phyloP scores from a whole-genome alignment of 2,797 vertebrate species.

The Nyctibius grandis region DNA sequence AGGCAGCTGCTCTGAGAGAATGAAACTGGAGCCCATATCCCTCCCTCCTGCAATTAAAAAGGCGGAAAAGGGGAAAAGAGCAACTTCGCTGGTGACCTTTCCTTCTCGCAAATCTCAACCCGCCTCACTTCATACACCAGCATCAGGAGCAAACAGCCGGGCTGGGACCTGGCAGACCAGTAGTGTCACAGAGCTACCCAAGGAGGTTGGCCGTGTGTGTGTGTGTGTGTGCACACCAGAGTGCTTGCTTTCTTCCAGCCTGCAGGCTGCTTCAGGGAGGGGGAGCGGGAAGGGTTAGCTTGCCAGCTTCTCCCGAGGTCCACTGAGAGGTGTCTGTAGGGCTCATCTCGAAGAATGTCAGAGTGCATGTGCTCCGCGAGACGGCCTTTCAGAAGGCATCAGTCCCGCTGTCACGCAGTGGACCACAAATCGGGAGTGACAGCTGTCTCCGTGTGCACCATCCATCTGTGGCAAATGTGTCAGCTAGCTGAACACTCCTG shows the following conservation, averaged over 20 bases:
- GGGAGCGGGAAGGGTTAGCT: conserved; percentile 60
- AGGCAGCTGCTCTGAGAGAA: conserved; percentile 18
- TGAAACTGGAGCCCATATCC: background rate
- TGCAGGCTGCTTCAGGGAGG: conserved; percentile 69
- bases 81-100: conserved; percentile 36
- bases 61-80: conserved; percentile 5
- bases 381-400: conserved; percentile 84
- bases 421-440: conserved; percentile 84
- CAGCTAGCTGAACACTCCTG: conserved; percentile 78
- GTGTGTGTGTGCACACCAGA: background rate
- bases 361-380: conserved; percentile 79
- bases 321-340: conserved; percentile 73
- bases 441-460: conserved; percentile 83
- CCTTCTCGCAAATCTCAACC: conserved; percentile 15
- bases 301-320: conserved; percentile 77
- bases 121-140: background rate
- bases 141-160: conserved; percentile 52
- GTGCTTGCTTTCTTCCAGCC: conserved; percentile 67
- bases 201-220: background rate
- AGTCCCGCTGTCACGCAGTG: conserved; percentile 79
- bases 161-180: conserved; percentile 17
- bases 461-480: conserved; percentile 91
- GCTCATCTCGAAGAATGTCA: conserved; percentile 84
- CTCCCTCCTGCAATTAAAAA: conserved; percentile 45
- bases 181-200: conserved; percentile 6